These are phyloP conservation scores for Hestina assimilis DNA, from an alignment of 1,140 invertebrate genomes.

Conservation along the genomic window DNA sequence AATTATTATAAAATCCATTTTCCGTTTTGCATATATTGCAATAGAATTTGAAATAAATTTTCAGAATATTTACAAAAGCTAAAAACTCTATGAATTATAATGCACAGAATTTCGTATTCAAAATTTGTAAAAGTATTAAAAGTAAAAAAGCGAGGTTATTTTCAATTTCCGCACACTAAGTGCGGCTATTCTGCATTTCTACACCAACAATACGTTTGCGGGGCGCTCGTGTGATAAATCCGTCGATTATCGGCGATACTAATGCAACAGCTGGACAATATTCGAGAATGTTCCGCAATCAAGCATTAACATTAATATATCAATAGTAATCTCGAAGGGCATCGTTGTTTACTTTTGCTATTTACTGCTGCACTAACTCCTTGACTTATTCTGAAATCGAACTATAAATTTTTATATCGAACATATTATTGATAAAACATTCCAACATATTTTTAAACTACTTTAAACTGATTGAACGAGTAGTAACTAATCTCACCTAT, in stretches of 20 bases:
- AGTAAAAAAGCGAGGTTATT: neutral
- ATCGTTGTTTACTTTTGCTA: conserved; percentile 53
- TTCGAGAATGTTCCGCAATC: conserved; percentile 36
- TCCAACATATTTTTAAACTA: neutral
- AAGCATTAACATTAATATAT: conserved; percentile 34
- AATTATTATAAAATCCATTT: too few relatives aligned
- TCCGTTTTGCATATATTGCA: too few relatives aligned
- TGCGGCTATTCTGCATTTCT: conserved; percentile 3
- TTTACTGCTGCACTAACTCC: conserved; percentile 20
- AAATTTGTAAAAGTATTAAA: neutral
- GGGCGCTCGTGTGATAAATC: conserved; percentile 9
- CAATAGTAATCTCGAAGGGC: conserved; percentile 52
- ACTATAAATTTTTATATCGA: neutral
- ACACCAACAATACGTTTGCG: conserved; percentile 14
- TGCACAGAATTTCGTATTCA: too few relatives aligned
- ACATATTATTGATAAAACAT: neutral
- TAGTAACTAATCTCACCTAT: too few relatives aligned
- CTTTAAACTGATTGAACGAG: too few relatives aligned
- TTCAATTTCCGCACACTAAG: conserved; percentile 12
- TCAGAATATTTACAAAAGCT: too few relatives aligned
- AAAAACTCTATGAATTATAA: too few relatives aligned
- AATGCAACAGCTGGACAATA: conserved; percentile 32
- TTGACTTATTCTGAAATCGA: conserved; percentile 8
- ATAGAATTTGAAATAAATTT: too few relatives aligned
- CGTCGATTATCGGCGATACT: conserved; percentile 24